Conservation (phyloP, 1,140 invertebrate genomes). For the Luehdorfia chinensis region DNA sequence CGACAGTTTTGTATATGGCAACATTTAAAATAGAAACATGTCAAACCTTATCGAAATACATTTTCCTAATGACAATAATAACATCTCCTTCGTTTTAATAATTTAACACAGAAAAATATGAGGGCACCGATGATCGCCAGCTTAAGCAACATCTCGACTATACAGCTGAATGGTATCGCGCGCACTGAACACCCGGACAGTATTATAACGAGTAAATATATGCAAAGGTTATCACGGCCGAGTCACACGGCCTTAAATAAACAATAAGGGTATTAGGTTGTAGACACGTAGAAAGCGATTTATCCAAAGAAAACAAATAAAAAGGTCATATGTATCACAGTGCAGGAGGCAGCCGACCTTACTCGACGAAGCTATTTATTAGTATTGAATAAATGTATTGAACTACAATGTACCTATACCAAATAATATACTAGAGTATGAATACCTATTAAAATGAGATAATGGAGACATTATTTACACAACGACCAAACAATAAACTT, state of each 20-base stretch:
- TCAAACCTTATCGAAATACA: too few relatives aligned
- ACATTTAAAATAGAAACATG: too few relatives aligned
- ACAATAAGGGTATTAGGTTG: constrained; percentile 29
- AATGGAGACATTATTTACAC: too few relatives aligned
- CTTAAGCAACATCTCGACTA: constrained; percentile 60
- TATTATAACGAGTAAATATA: constrained; percentile 25
- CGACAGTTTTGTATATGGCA: too few relatives aligned
- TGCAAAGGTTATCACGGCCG: constrained; percentile 42
- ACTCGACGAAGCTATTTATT: too few relatives aligned
- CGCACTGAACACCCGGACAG: constrained; percentile 32
- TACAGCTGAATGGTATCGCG: constrained; percentile 15
- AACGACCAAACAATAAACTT: too few relatives aligned
- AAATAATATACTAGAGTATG: too few relatives aligned
- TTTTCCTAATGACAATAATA: constrained; percentile 52
- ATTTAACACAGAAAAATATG: constrained; percentile 59
- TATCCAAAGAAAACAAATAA: constrained; percentile 21
- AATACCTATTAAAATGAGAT: too few relatives aligned
- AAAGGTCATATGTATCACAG: background rate
- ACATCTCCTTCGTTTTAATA: constrained; percentile 45
- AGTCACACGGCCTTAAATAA: constrained; percentile 21
- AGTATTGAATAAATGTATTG: too few relatives aligned
- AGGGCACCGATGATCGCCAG: constrained; percentile 53
- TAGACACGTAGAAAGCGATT: constrained; percentile 28
- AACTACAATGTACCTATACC: too few relatives aligned
- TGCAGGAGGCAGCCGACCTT: too few relatives aligned